Evolutionary conservation across 1,140 invertebrate genomes (phyloP).

Genomic region (Zaprionus camerounensis): DNA sequence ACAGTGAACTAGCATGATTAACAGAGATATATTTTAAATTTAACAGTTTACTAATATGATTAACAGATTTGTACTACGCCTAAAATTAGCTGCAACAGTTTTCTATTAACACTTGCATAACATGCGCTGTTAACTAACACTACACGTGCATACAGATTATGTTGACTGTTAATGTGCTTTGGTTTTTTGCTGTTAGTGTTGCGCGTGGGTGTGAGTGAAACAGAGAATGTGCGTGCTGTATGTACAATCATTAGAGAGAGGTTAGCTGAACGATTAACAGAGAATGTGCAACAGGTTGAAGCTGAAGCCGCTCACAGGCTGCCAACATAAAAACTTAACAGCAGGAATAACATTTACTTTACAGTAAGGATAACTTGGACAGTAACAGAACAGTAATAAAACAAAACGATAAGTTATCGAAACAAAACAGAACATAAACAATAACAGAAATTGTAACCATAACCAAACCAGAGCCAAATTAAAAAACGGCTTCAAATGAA

Average conservation of each 20-base stretch:
- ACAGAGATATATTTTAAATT: neutral
- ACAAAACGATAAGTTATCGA: neutral
- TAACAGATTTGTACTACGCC: neutral
- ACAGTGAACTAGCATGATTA: neutral
- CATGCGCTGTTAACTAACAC: slow-evolving; percentile 26
- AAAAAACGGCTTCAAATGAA: slow-evolving; percentile 59
- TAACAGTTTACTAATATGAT: neutral
- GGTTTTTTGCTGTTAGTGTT: slow-evolving; percentile 12
- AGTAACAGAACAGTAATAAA: slow-evolving; percentile 25
- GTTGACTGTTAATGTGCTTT: slow-evolving; percentile 9
- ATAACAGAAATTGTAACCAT: slow-evolving; percentile 26
- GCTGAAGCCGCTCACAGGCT: slow-evolving; percentile 13
- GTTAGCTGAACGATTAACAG: slow-evolving; percentile 8
- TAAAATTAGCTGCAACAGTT: slow-evolving; percentile 4
- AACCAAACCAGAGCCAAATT: slow-evolving; percentile 48
- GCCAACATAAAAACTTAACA: slow-evolving; percentile 6
- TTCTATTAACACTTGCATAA: slow-evolving; percentile 19
- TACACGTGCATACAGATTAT: slow-evolving; percentile 1
- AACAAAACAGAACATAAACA: slow-evolving; percentile 14
- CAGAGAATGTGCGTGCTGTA: neutral
- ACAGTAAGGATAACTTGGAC: slow-evolving; percentile 16
- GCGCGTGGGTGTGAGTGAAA: neutral
- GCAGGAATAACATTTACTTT: neutral
- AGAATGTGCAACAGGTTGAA: slow-evolving; percentile 12
- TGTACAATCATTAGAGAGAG: neutral